Evolutionary conservation across 2,888 invertebrate species (phyloP).

Genomic region (Thymelicus lineola): DNA sequence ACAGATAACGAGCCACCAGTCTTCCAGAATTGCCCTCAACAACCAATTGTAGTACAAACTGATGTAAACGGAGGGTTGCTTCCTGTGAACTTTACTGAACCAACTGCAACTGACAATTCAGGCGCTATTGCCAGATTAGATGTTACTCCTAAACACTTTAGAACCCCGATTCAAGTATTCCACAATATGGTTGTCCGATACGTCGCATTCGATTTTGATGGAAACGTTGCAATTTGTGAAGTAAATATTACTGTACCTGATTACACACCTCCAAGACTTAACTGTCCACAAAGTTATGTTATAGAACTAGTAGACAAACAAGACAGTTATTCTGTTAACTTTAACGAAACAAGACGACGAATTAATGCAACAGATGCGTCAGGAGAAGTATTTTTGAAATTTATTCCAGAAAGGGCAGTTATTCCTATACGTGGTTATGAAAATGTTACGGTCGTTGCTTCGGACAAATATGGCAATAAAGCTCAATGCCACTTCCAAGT

Average conservation of each 20-base stretch:
- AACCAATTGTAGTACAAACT: conserved; percentile 95
- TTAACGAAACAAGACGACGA: conserved; percentile 93
- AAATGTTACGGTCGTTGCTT: conserved; percentile 96
- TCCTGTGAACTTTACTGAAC: conserved; percentile 97
- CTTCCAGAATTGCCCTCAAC: conserved; percentile 98
- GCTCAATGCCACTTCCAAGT: conserved; percentile 97
- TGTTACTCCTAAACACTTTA: conserved; percentile 96
- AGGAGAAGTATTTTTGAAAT: conserved; percentile 93
- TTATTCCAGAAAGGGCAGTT: conserved; percentile 92
- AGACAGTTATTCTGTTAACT: conserved; percentile 95
- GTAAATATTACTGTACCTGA: conserved; percentile 98
- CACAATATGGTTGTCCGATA: conserved; percentile 97
- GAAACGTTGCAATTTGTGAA: conserved; percentile 98
- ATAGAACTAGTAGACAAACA: conserved; percentile 96
- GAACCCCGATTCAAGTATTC: conserved; percentile 94
- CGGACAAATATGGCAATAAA: conserved; percentile 94
- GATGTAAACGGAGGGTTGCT: conserved; percentile 95
- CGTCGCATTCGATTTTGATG: conserved; percentile 98
- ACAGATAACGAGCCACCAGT: conserved; percentile 97
- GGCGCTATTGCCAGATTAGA: conserved; percentile 97
- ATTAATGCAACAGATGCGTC: conserved; percentile 95
- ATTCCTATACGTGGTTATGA: conserved; percentile 95
- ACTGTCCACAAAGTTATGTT: conserved; percentile 97
- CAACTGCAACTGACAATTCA: conserved; percentile 97
- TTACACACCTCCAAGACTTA: conserved; percentile 94